phyloP scores from a whole-genome alignment of 2,888 invertebrate genomes.

The Brachyopa scutellaris region DNA sequence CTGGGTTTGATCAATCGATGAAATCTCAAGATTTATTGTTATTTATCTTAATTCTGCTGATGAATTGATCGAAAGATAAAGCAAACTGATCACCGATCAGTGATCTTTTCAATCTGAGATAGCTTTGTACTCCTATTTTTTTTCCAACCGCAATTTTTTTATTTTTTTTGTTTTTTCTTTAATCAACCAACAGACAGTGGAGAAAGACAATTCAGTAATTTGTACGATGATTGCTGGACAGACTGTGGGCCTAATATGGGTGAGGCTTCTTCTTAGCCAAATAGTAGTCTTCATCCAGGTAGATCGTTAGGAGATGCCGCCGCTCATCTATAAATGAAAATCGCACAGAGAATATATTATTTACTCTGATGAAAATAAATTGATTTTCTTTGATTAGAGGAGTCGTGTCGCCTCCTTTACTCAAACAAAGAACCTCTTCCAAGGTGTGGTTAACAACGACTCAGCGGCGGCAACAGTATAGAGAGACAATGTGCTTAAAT shows the following conservation, averaged over 20 bases:
- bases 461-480: conserved; percentile 5
- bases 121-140: conserved; percentile 5
- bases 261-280: conserved; percentile 41
- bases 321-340: conserved; percentile 20
- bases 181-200: conserved; percentile 1
- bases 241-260: conserved; percentile 39
- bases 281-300: background rate
- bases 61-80: conserved; percentile 49
- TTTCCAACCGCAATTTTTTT: conserved; percentile 8
- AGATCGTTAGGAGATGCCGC: conserved; percentile 11
- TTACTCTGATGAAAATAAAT: conserved; percentile 56
- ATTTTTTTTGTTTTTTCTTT: background rate
- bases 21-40: conserved; percentile 53
- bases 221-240: conserved; percentile 42
- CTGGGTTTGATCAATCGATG: conserved; percentile 48
- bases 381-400: conserved; percentile 63
- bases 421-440: conserved; percentile 53
- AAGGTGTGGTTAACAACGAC: conserved; percentile 62
- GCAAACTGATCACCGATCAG: conserved; percentile 28
- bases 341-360: conserved; percentile 3
- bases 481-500: conserved; percentile 27
- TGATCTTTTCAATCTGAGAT: conserved; percentile 18
- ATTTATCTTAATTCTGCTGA: conserved; percentile 31
- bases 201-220: conserved; percentile 46
- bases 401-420: conserved; percentile 26